Conservation (phyloP, 2,888 invertebrate species). For the Sussaba pulchella region DNA sequence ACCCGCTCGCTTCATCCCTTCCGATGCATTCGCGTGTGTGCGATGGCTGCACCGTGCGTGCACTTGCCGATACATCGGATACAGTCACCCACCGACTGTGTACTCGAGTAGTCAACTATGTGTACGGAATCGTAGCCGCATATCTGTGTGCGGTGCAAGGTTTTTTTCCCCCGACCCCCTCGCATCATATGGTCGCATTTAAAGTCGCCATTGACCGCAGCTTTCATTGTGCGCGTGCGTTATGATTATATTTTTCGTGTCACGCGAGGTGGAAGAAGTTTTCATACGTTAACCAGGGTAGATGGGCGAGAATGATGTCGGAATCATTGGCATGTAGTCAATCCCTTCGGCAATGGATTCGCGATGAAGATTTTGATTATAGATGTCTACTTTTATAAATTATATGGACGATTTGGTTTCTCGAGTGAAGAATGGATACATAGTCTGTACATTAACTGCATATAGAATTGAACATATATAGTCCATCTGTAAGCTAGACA, state of each 20-base stretch:
- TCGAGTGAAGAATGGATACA: too few species aligned
- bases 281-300: slow-evolving; percentile 6
- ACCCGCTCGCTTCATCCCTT: slow-evolving; percentile 32
- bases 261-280: slow-evolving; percentile 38
- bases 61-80: slow-evolving; percentile 65
- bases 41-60: slow-evolving; percentile 58
- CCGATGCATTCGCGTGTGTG: slow-evolving; percentile 41
- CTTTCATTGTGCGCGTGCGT: slow-evolving; percentile 52
- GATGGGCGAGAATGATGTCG: not conserved
- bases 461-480: too few species aligned
- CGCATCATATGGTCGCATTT: slow-evolving; percentile 81
- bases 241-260: slow-evolving; percentile 50
- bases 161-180: slow-evolving; percentile 71
- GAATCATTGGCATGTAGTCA: too few species aligned
- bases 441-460: too few species aligned
- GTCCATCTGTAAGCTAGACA: too few species aligned
- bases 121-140: slow-evolving; percentile 7
- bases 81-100: slow-evolving; percentile 40
- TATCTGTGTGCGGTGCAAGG: slow-evolving; percentile 44
- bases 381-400: too few species aligned
- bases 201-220: slow-evolving; percentile 78
- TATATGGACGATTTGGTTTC: too few species aligned
- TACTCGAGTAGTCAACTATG: slow-evolving; percentile 29
- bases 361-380: too few species aligned
- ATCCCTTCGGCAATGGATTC: too few species aligned